These are phyloP conservation scores for Cremastobaeus sp. DNA, from an alignment of 2,888 invertebrate genomes.

Conservation along the genomic window DNA sequence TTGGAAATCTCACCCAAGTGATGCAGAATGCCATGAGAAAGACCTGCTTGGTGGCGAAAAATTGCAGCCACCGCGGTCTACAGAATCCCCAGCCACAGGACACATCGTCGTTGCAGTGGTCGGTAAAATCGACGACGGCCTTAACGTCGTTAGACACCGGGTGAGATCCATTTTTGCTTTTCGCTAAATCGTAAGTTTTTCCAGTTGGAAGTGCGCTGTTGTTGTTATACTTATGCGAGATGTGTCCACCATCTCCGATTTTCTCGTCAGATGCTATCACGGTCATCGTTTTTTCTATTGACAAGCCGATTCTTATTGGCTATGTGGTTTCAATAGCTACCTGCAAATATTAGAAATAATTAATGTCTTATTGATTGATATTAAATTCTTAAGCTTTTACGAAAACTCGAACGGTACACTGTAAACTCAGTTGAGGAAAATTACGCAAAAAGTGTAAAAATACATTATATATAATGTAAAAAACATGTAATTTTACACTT, in stretches of 20 bases:
- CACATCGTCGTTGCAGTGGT: constrained; percentile 79
- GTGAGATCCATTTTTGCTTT: constrained; percentile 72
- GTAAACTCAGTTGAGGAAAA: too few species aligned
- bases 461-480: too few species aligned
- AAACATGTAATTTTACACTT: too few species aligned
- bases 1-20: constrained; percentile 85
- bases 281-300: constrained; percentile 67
- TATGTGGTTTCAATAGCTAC: background rate
- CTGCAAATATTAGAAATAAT: too few species aligned
- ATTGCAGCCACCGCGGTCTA: constrained; percentile 86
- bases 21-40: constrained; percentile 93
- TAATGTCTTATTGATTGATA: too few species aligned
- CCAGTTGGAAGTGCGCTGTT: constrained; percentile 73
- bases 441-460: too few species aligned
- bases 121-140: constrained; percentile 65
- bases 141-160: constrained; percentile 68
- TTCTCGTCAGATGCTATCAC: constrained; percentile 72
- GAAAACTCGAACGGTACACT: too few species aligned
- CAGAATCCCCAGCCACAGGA: constrained; percentile 90
- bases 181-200: constrained; percentile 69
- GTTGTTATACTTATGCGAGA: constrained; percentile 69
- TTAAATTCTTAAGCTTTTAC: too few species aligned
- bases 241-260: constrained; percentile 71
- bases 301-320: background rate
- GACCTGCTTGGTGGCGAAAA: constrained; percentile 91